Conservation (phyloP, 2,888 invertebrate species). For the Cheilosia scutellata region DNA sequence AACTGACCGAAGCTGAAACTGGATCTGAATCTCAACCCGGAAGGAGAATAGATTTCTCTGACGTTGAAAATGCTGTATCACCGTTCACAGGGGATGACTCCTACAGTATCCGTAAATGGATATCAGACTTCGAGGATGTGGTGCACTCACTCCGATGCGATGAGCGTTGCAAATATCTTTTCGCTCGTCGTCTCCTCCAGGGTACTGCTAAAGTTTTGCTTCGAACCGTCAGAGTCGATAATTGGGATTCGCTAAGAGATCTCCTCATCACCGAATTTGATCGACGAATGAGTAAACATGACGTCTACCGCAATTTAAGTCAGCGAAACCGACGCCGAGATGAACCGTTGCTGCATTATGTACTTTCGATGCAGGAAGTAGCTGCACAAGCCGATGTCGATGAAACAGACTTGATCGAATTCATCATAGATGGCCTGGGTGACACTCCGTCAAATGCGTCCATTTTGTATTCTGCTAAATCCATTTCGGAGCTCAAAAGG, state of each 20-base stretch:
- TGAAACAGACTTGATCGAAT: background rate
- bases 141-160: slow-evolving; percentile 5
- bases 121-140: slow-evolving; percentile 3
- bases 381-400: slow-evolving; percentile 13
- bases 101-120: background rate
- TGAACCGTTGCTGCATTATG: slow-evolving; percentile 9
- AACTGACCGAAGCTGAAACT: too few species aligned
- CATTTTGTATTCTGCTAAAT: slow-evolving; percentile 9
- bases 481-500: slow-evolving; percentile 1
- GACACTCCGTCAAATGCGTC: background rate
- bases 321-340: background rate
- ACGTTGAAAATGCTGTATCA: background rate
- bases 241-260: slow-evolving; percentile 2
- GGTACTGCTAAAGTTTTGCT: slow-evolving; percentile 19
- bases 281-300: background rate
- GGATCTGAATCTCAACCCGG: too few species aligned
- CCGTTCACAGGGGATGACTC: background rate
- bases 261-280: slow-evolving; percentile 10
- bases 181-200: slow-evolving; percentile 1
- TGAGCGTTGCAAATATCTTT: slow-evolving; percentile 1
- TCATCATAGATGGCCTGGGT: slow-evolving; percentile 8
- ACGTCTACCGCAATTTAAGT: slow-evolving; percentile 2
- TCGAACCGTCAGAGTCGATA: slow-evolving; percentile 1
- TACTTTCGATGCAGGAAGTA: slow-evolving; percentile 13
- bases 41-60: background rate